Percentiles rank a stretch among this genome's conserved stretches.
Conservation (phyloP, 2,888 invertebrate genomes). For the Drosophila buzzatii region DNA sequence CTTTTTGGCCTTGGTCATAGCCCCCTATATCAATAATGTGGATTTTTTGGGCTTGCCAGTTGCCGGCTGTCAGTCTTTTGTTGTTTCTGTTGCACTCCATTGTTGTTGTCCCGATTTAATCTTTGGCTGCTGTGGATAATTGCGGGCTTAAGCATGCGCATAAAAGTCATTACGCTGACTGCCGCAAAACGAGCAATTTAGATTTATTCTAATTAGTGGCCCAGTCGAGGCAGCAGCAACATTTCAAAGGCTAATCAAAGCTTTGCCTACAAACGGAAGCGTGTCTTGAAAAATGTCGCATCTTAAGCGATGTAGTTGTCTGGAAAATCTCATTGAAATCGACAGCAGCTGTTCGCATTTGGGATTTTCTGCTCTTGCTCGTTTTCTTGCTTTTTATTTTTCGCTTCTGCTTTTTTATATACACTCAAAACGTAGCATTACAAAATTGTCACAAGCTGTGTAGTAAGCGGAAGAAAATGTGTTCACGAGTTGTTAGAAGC, state of each 20-base stretch:
- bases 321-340: slow-evolving; percentile 68
- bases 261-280: slow-evolving; percentile 27
- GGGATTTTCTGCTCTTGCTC: neutral
- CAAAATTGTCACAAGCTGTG: neutral
- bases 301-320: slow-evolving; percentile 70
- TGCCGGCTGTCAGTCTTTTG: slow-evolving; percentile 45
- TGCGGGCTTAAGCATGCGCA: slow-evolving; percentile 78
- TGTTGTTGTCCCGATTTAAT: slow-evolving; percentile 67
- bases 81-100: slow-evolving; percentile 41
- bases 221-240: slow-evolving; percentile 23
- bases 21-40: slow-evolving; percentile 70
- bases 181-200: slow-evolving; percentile 78
- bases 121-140: slow-evolving; percentile 77
- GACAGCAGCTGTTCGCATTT: slow-evolving; percentile 53
- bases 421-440: neutral
- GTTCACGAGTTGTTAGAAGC: neutral
- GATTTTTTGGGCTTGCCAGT: slow-evolving; percentile 56
- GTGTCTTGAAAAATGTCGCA: slow-evolving; percentile 71
- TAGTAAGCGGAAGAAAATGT: neutral
- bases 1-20: slow-evolving; percentile 1
- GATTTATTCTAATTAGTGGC: slow-evolving; percentile 76
- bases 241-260: slow-evolving; percentile 74
- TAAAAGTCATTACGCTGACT: slow-evolving; percentile 77
- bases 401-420: neutral
- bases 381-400: neutral